Evolutionary conservation across 1,140 invertebrate genomes (phyloP), one percentile per base, ranked within the genome.

Genomic region (Musca vetustissima): DNA sequence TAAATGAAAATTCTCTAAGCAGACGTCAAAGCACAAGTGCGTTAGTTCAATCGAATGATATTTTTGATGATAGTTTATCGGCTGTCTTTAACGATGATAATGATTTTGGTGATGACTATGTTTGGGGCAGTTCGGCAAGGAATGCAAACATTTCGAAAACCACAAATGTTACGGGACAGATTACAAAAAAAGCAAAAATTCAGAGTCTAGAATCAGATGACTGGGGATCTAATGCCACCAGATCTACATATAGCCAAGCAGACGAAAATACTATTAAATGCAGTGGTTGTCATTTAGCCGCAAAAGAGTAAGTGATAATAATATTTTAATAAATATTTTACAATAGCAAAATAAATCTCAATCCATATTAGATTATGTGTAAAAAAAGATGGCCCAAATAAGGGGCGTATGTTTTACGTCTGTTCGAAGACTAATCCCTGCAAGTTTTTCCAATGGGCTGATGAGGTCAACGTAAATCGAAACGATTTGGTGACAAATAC

Each of bases 381-480:
- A 1, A 85, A 87, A 9, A 95, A 95, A 81, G 91, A 94, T 69
- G 92, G 92, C 1, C 88, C 91, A 3, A 98, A 97, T 79, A 92
- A 92, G 80, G 95, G 95, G 0, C 84, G 92, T 52, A 83, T 85
- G 53, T 98, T 96, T 85, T 94, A 90, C 77, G 84, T 83, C 1
- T 98, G 96, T 76, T 77, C 89, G 0, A 92, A 94, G 80, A 86
- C 88, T 7, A 81, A 85, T 19, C 85, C 86, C 7, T 97, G 95
- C 81, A 89, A 87, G 14, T 97, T 96, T 83, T 97, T 97, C 74
- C 85, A 94, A 81, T 98, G 95, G 95, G 90, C 86, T 0, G 93
- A 95, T 80, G 88, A 89, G 67, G 76, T 67, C 36, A 4, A 59
- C 11, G 9, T 55, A 13, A 69, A 22, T n/a, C 73, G 36, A 1